Conservation (phyloP, 2,797 vertebrate genomes). For the Sebastes minor region DNA sequence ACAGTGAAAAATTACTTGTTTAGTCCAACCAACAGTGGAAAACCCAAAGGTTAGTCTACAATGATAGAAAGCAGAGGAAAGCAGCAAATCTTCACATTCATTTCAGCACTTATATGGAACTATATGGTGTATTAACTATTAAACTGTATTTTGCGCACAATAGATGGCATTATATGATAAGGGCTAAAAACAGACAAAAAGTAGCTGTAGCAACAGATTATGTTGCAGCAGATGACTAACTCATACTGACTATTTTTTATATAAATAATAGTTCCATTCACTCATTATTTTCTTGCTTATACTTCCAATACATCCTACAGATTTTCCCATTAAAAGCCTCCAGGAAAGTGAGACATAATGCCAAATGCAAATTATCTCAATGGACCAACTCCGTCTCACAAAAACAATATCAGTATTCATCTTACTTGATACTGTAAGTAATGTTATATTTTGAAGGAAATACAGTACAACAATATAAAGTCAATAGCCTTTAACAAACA, state of each 20-base stretch:
- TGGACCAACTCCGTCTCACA: too few species aligned
- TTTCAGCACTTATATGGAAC: not conserved
- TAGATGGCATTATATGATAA: not conserved
- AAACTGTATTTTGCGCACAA: not conserved
- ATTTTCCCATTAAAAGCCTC: not conserved
- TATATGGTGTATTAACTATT: not conserved
- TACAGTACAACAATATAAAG: too few species aligned
- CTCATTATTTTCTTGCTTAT: not conserved
- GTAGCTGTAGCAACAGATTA: not conserved
- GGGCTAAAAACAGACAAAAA: accelerated
- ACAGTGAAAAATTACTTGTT: not conserved
- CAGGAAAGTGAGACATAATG: not conserved
- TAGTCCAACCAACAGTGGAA: not conserved
- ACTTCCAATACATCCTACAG: not conserved
- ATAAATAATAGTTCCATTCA: too few species aligned
- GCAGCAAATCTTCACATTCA: not conserved
- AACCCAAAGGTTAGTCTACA: not conserved
- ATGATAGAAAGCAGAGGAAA: not conserved
- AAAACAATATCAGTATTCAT: too few species aligned
- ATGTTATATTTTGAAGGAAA: accelerated
- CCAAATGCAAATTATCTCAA: too few species aligned
- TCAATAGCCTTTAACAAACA: not conserved
- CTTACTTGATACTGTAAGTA: too few species aligned
- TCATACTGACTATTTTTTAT: too few species aligned
- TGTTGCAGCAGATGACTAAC: not conserved